Conservation (phyloP, 2,113 vertebrate genomes). For the Bombycilla garrulus region DNA sequence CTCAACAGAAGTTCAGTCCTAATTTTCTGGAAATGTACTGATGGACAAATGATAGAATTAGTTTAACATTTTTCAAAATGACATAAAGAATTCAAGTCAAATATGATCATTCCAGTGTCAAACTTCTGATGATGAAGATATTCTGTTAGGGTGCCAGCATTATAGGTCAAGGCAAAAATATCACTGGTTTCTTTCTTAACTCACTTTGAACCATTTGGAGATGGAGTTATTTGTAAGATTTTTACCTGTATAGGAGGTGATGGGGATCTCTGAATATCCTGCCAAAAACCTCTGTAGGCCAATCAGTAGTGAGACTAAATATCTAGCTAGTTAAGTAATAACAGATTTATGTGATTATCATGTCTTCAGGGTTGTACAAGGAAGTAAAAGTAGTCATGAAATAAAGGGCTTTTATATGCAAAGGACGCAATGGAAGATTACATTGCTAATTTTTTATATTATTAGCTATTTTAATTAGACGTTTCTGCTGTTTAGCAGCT, state of each 20-base stretch:
- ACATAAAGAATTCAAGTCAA: neutral
- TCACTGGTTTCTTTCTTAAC: neutral
- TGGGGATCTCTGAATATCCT: neutral
- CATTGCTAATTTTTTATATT: neutral
- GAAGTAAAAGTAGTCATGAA: neutral
- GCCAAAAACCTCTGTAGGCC: neutral
- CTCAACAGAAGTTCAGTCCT: neutral
- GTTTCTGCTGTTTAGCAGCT: neutral
- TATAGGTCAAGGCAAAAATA: neutral
- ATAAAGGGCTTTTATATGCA: neutral
- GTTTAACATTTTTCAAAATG: neutral
- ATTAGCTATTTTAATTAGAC: neutral
- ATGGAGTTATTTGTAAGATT: neutral
- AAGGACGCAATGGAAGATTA: neutral
- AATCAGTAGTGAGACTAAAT: neutral
- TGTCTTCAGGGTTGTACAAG: neutral
- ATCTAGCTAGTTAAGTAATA: neutral
- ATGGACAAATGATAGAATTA: neutral
- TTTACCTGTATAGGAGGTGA: neutral
- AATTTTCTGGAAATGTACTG: neutral
- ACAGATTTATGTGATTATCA: neutral
- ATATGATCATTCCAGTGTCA: neutral
- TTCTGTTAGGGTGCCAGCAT: neutral
- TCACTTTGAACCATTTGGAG: neutral
- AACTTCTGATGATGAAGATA: neutral